Evolutionary conservation across 2,113 vertebrate species (phyloP).

Genomic region (Alosa alosa): DNA sequence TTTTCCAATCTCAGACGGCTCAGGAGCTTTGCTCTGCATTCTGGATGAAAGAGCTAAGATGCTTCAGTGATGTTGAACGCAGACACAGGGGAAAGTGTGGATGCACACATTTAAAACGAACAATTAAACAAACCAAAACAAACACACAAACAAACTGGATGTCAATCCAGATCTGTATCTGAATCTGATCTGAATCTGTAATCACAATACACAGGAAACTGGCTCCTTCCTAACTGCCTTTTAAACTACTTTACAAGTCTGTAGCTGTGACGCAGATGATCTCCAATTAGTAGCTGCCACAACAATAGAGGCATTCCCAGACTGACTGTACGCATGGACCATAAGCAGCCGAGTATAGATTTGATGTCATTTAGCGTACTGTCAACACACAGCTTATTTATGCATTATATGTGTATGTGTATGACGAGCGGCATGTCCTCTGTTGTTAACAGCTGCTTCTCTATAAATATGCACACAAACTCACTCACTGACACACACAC

Average conservation of each 20-base stretch:
- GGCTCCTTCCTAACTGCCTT: not conserved
- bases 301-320: conserved; percentile 3
- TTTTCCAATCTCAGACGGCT: not conserved
- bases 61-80: not conserved
- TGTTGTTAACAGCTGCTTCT: not conserved
- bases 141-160: not conserved
- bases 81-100: not conserved
- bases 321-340: not conserved
- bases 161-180: not conserved
- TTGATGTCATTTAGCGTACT: not conserved
- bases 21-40: not conserved
- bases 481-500: not conserved
- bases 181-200: not conserved
- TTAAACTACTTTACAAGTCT: not conserved
- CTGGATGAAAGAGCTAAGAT: not conserved
- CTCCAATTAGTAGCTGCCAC: not conserved
- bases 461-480: not conserved
- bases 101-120: not conserved
- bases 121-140: not conserved
- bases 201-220: not conserved
- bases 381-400: not conserved
- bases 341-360: not conserved
- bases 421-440: not conserved
- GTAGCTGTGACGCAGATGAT: not conserved
- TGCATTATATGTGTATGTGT: not conserved